phyloP scores from a whole-genome alignment of 2,113 vertebrate genomes.

The Chloropsis cyanopogon region DNA sequence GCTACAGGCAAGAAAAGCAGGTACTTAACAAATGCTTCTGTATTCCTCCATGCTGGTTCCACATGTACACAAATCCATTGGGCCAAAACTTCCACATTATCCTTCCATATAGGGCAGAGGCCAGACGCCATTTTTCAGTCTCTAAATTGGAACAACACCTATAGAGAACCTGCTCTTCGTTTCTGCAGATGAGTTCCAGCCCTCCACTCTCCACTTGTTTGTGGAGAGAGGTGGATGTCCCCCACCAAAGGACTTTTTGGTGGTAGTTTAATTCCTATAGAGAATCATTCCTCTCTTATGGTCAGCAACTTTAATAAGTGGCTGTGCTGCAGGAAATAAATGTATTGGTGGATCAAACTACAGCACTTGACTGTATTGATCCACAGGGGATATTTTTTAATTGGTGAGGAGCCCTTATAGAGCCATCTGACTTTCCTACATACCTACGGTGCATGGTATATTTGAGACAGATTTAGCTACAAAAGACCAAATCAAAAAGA shows the following conservation, averaged over 20 bases:
- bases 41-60: neutral
- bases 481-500: constrained; percentile 23
- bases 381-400: constrained; percentile 47
- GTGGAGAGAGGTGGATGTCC: neutral
- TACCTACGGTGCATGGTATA: neutral
- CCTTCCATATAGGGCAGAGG: neutral
- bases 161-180: neutral
- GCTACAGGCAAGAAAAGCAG: neutral
- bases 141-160: constrained; percentile 6
- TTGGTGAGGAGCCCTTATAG: constrained; percentile 41
- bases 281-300: constrained; percentile 21
- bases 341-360: neutral
- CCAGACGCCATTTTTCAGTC: neutral
- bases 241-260: neutral
- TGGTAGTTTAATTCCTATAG: constrained; percentile 42
- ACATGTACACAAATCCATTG: neutral
- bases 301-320: constrained; percentile 2
- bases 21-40: neutral
- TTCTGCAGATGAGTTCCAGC: constrained; percentile 30
- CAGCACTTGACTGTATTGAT: neutral
- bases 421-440: neutral
- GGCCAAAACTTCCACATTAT: neutral
- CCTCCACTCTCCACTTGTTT: neutral
- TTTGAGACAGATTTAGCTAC: constrained; percentile 9
- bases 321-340: constrained; percentile 11